A percentile compares a stretch with the other conserved stretches of the same genome.
phyloP scores from a whole-genome alignment of 1,140 invertebrate species.

The Papilio polyxenes region DNA sequence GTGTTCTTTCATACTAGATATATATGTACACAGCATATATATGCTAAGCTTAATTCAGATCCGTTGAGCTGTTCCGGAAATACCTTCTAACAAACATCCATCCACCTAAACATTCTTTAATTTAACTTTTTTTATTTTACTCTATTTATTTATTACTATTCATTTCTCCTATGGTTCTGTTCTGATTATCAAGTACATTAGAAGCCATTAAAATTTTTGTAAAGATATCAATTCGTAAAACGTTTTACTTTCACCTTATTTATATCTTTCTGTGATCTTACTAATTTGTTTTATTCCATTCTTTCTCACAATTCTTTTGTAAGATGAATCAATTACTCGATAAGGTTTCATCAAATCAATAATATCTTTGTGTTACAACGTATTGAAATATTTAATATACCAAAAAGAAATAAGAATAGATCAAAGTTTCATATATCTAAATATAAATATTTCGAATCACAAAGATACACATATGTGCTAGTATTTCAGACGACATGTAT shows the following conservation, averaged over 20 bases:
- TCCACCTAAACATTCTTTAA: no score
- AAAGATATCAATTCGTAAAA: not conserved
- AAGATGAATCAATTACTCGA: not conserved
- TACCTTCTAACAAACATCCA: no score
- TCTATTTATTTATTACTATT: not conserved
- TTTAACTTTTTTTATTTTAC: no score
- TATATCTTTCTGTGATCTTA: not conserved
- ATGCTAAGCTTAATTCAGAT: no score
- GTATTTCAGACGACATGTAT: no score
- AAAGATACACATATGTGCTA: not conserved
- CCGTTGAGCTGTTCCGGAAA: no score
- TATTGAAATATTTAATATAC: not conserved
- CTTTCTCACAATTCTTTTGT: not conserved
- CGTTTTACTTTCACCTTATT: not conserved
- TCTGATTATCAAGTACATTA: not conserved
- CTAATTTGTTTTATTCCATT: conserved; percentile 3
- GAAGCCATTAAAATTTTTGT: not conserved
- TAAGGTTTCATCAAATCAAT: conserved; percentile 3
- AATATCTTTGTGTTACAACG: not conserved
- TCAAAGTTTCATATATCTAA: not conserved
- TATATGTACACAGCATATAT: no score
- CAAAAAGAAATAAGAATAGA: not conserved
- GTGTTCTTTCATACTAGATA: no score
- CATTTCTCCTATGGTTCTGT: not conserved
- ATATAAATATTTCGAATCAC: not conserved